Evolutionary conservation across 2,113 vertebrate species (phyloP), one percentile per base, ranked within the genome.

Genomic region (Penelope pileata): DNA sequence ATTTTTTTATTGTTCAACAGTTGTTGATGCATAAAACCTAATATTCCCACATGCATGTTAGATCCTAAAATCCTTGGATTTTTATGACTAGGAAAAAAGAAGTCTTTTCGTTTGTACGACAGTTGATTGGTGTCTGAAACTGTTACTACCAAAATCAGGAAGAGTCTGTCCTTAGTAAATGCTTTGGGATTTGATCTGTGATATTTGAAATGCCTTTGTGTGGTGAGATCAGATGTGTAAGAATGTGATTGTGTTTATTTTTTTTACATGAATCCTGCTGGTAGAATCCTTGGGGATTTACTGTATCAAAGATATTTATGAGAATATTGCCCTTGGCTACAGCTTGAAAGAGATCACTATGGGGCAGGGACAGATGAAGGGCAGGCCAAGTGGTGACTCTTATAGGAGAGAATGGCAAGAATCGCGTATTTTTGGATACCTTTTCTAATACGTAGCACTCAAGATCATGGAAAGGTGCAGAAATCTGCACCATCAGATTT

Each of bases 161-260:
- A 63, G 21, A 7, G 2, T 51, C 86, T 74, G 23, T 76, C 27
- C 47, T 63, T 16, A 18, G 34, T 56, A 48, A 87, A 72, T 86
- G 75, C 54, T 73, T 2, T 2, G n/a, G 34, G 36, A 29, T 43
- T 86, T 89, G 69, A 75, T 82, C 77, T 42, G 40, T 90, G 63
- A n/a, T 91, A 91, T 87, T 72, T 48, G 73, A 73, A 82, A 75
- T 76, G 48, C 66, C 53, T 87, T 80, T 94, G 85, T 32, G 67
- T 92, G n/a, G 62, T 72, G 85, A 96, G 67, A 87, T 94, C 74
- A 91, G 56, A 87, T 87, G 16, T 27, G 2, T 73, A 88, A 64
- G 64, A 88, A 87, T 62, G 72, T 47, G 54, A 73, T n/a, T 70
- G 66, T 91, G 88, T 95, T 95, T 94, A 79, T 95, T 94, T 93